Evolutionary conservation across 2,113 vertebrate species (phyloP).

Genomic region (Ceuthmochares aereus): DNA sequence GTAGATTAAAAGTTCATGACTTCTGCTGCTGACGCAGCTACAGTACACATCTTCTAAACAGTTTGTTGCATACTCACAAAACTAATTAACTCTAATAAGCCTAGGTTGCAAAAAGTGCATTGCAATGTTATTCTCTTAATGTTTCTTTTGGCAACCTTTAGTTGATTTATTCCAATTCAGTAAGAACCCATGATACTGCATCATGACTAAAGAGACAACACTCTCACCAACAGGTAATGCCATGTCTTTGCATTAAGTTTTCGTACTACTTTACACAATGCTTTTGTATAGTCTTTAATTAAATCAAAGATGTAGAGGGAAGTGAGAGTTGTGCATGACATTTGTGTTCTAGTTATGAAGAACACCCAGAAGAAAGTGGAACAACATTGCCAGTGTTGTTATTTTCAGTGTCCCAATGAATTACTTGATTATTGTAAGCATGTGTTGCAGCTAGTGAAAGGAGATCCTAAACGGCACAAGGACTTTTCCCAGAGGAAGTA

Average conservation of each 20-base stretch:
- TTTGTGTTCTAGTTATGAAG: neutral
- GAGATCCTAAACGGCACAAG: neutral
- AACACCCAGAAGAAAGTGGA: neutral
- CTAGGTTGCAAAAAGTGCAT: neutral
- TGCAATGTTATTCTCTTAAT: neutral
- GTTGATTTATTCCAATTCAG: neutral
- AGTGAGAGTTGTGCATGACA: neutral
- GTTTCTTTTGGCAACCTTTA: neutral
- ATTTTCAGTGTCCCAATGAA: neutral
- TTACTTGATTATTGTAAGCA: neutral
- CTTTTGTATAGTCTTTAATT: neutral
- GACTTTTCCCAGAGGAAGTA: neutral
- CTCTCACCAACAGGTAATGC: neutral
- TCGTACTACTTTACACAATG: neutral
- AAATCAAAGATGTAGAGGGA: neutral
- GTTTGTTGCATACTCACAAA: neutral
- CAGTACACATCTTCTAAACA: constrained; percentile 9
- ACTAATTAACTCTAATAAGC: neutral
- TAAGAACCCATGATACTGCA: neutral
- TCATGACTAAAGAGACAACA: neutral
- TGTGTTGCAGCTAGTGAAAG: neutral
- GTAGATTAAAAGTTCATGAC: neutral
- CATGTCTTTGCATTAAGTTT: neutral
- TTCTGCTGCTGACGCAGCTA: constrained; percentile 38
- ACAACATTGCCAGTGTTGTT: neutral